Percentiles rank a stretch among this genome's conserved stretches.
These are phyloP conservation scores for Misgurnus mizolepis DNA, from an alignment of 2,113 vertebrate species.

Conservation along the genomic window DNA sequence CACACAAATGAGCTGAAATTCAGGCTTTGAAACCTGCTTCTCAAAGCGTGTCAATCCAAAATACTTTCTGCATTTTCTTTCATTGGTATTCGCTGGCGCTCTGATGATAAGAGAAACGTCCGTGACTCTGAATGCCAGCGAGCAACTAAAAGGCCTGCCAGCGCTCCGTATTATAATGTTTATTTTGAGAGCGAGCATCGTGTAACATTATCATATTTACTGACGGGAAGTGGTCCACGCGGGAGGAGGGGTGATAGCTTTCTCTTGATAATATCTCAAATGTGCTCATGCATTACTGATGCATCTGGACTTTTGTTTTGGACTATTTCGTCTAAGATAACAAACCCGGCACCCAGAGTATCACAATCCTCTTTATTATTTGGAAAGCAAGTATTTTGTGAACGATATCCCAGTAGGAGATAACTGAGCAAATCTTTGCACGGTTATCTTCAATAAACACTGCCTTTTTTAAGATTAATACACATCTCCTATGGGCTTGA, in stretches of 20 bases:
- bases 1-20: constrained; percentile 27
- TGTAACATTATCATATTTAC: constrained; percentile 29
- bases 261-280: constrained; percentile 10
- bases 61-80: constrained; percentile 36
- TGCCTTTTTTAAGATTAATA: not conserved
- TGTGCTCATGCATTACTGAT: not conserved
- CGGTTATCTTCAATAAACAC: not conserved
- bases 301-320: not conserved
- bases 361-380: not conserved
- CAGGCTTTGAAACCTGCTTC: constrained; percentile 14
- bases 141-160: constrained; percentile 2
- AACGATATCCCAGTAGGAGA: not conserved
- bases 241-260: not conserved
- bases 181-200: constrained; percentile 18
- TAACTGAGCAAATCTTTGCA: not conserved
- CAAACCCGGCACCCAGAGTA: not conserved
- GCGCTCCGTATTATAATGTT: not conserved
- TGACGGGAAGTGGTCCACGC: not conserved
- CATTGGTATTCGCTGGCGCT: constrained; percentile 21
- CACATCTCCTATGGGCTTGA: not conserved
- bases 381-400: constrained; percentile 8
- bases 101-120: constrained; percentile 32
- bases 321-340: not conserved
- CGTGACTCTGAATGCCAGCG: not conserved
- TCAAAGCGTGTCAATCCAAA: not conserved